These are phyloP conservation scores for Latrodectus geometricus DNA, from an alignment of 1,140 invertebrate genomes.

Conservation along the genomic window DNA sequence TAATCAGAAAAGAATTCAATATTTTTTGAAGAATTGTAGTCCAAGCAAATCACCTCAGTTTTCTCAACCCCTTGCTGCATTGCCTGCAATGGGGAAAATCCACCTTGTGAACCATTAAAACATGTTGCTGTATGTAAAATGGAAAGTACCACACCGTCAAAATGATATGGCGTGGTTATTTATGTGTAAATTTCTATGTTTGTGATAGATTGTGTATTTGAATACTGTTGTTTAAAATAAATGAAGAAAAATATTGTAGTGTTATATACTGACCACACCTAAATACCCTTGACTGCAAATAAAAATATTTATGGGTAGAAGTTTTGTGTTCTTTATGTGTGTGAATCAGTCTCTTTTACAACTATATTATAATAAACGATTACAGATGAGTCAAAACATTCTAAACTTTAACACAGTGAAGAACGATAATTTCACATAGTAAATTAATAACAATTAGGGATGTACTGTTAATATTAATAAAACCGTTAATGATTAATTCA, in stretches of 20 bases:
- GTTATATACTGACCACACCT: constrained; percentile 23
- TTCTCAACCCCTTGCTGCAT: no score
- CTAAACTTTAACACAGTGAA: no score
- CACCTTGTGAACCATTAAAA: neutral
- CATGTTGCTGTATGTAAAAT: neutral
- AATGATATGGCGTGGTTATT: neutral
- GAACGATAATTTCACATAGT: no score
- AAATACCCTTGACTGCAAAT: constrained; percentile 36
- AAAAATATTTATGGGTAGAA: constrained; percentile 54
- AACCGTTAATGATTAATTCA: no score
- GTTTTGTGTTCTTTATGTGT: neutral
- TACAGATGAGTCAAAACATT: no score
- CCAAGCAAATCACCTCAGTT: no score
- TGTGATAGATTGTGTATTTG: constrained; percentile 40
- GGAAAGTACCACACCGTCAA: neutral
- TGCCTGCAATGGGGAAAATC: neutral
- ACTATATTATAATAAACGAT: no score
- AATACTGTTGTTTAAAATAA: constrained; percentile 20
- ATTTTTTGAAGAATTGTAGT: no score
- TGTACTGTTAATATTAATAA: no score
- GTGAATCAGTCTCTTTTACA: no score
- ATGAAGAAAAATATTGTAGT: constrained; percentile 42
- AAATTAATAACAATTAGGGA: no score
- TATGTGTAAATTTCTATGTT: constrained; percentile 34
- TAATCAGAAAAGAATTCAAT: no score